A percentile compares a stretch with the other conserved stretches of the same genome.
phyloP scores from a whole-genome alignment of 2,888 invertebrate species.

The Tiliacea citrago region DNA sequence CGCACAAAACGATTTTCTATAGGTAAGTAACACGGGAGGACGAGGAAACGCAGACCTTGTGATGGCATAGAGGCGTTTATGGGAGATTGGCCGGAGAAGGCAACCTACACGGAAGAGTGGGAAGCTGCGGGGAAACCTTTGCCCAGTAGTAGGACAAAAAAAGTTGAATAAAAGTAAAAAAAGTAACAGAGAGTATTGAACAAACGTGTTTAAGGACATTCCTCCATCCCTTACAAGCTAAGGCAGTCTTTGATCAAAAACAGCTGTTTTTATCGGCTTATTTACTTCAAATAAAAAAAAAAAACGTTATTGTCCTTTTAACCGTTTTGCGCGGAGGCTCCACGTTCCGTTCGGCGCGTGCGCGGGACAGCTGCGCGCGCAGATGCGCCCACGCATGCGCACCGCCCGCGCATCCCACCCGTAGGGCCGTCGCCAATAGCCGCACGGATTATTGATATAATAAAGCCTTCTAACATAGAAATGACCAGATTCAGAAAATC shows the following conservation, averaged over 20 bases:
- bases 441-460: slow-evolving; percentile 60
- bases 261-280: slow-evolving; percentile 44
- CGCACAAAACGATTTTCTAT: not conserved
- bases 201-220: not conserved
- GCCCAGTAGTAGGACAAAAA: too few relatives aligned
- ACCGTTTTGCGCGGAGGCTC: slow-evolving; percentile 57
- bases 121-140: too few relatives aligned
- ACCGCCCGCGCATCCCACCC: slow-evolving; percentile 55
- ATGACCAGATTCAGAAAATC: slow-evolving; percentile 18
- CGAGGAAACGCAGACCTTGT: too few relatives aligned
- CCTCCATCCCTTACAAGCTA: slow-evolving; percentile 3
- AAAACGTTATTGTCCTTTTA: slow-evolving; percentile 59
- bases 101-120: too few relatives aligned
- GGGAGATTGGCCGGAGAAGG: too few relatives aligned
- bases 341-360: slow-evolving; percentile 62
- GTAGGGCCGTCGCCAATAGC: slow-evolving; percentile 50
- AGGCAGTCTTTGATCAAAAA: slow-evolving; percentile 29
- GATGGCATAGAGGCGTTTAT: too few relatives aligned
- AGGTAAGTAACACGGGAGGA: too few relatives aligned
- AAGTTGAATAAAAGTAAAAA: not conserved
- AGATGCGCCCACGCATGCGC: slow-evolving; percentile 71
- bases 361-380: slow-evolving; percentile 76
- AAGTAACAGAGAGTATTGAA: not conserved
- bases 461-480: slow-evolving; percentile 43
- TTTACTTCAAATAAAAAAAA: slow-evolving; percentile 39